Evolutionary conservation across 2,888 invertebrate species (phyloP).

Genomic region (Stomorhina lunata): DNA sequence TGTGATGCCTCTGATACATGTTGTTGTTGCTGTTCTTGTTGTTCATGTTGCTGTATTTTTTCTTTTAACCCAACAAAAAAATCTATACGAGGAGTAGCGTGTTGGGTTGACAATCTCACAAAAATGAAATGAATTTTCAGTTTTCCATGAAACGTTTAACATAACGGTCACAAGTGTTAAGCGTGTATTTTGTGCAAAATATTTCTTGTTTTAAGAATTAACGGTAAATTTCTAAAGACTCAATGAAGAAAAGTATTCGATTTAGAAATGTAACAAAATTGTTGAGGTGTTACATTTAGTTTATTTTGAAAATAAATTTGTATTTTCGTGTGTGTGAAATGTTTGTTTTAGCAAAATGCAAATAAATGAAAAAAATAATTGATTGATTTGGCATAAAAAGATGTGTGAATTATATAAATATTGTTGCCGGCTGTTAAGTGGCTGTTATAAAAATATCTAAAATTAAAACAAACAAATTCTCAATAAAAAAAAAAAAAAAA

Average conservation of each 20-base stretch:
- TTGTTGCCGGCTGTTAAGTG: constrained; percentile 23
- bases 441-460: background rate
- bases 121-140: constrained; percentile 41
- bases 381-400: background rate
- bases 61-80: too few relatives aligned
- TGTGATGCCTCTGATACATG: too few relatives aligned
- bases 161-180: constrained; percentile 28
- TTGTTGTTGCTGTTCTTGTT: too few relatives aligned
- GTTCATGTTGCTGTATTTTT: too few relatives aligned
- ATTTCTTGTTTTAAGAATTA: background rate
- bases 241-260: background rate
- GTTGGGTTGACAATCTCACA: constrained; percentile 3
- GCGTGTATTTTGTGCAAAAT: background rate
- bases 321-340: background rate
- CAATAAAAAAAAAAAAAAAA: too few relatives aligned
- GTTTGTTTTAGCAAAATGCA: background rate
- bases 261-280: constrained; percentile 4
- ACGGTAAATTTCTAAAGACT: constrained; percentile 5
- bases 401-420: background rate
- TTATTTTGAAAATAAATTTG: too few relatives aligned
- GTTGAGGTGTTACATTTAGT: background rate
- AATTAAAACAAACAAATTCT: too few relatives aligned
- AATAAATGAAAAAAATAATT: background rate
- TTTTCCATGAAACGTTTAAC: constrained; percentile 54
- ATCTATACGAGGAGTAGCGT: background rate